phyloP scores from a whole-genome alignment of 2,888 invertebrate species.

The Trachelus stipa region DNA sequence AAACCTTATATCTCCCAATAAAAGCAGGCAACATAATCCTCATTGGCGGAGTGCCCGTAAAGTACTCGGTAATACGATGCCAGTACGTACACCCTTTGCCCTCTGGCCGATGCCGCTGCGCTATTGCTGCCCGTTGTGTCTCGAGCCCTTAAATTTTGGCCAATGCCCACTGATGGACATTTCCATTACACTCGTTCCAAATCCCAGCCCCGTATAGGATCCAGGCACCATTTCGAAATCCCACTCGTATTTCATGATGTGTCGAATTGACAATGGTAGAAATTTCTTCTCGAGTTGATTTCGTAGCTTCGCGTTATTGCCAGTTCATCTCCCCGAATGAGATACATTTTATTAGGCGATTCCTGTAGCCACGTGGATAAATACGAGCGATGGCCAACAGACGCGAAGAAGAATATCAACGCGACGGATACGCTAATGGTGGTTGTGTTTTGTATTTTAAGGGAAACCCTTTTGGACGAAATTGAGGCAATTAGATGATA shows the following conservation, averaged over 20 bases:
- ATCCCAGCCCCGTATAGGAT: not conserved
- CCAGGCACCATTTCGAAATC: not conserved
- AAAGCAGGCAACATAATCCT: constrained; percentile 56
- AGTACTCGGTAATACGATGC: constrained; percentile 41
- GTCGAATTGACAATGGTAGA: not conserved
- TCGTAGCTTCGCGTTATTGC: not conserved
- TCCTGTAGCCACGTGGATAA: not conserved
- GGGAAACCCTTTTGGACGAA: not conserved
- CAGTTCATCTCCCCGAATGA: not conserved
- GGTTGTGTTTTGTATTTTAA: not conserved
- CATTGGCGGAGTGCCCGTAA: constrained; percentile 55
- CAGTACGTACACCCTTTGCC: constrained; percentile 1
- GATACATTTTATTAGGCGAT: not conserved
- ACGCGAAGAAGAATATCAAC: not conserved
- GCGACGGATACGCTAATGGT: not conserved
- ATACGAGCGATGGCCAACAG: not conserved
- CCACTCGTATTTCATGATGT: not conserved
- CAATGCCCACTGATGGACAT: not conserved
- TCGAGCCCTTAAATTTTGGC: not conserved
- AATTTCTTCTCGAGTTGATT: not conserved
- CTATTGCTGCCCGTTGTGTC: not conserved
- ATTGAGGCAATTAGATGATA: not conserved
- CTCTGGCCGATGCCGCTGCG: not conserved
- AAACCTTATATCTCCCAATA: constrained; percentile 35
- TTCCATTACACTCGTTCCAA: not conserved